These are phyloP conservation scores for Lepus europaeus DNA, from an alignment of 2,113 vertebrate genomes.

Conservation along the genomic window DNA sequence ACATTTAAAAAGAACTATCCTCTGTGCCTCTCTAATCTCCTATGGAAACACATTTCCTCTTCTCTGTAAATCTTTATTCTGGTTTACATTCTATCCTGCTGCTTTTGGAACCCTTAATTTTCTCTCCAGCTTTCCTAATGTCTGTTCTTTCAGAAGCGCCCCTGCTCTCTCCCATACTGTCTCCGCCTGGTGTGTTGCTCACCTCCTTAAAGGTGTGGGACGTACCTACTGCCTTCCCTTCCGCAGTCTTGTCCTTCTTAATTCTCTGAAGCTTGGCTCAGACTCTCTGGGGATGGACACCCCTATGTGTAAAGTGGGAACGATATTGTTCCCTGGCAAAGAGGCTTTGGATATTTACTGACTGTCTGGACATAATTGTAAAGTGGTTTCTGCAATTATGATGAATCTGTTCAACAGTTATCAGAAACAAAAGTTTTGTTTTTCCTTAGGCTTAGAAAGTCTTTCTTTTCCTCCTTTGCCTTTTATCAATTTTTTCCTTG, in stretches of 20 bases:
- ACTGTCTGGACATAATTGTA: not conserved
- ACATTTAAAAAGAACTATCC: not conserved
- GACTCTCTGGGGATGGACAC: not conserved
- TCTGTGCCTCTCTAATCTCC: conserved; percentile 2
- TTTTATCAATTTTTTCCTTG: not conserved
- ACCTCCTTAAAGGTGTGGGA: not conserved
- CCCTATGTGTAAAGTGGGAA: not conserved
- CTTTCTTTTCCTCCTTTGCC: not conserved
- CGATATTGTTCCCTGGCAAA: not conserved
- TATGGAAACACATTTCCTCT: not conserved
- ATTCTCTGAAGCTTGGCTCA: not conserved
- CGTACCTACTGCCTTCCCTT: not conserved
- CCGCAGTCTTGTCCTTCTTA: not conserved
- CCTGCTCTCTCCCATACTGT: not conserved
- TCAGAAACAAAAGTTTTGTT: conserved; percentile 18
- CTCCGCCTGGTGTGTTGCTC: not conserved
- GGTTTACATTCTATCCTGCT: not conserved
- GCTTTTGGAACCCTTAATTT: not conserved
- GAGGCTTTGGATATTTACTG: not conserved
- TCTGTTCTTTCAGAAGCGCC: not conserved
- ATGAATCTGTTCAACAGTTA: not conserved
- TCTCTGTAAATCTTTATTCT: not conserved
- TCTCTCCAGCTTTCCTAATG: not conserved
- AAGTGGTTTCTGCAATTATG: not conserved
- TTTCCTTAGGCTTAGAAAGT: not conserved